Conservation (phyloP, 2,113 vertebrate species). For the Mesembrinibis cayennensis region DNA sequence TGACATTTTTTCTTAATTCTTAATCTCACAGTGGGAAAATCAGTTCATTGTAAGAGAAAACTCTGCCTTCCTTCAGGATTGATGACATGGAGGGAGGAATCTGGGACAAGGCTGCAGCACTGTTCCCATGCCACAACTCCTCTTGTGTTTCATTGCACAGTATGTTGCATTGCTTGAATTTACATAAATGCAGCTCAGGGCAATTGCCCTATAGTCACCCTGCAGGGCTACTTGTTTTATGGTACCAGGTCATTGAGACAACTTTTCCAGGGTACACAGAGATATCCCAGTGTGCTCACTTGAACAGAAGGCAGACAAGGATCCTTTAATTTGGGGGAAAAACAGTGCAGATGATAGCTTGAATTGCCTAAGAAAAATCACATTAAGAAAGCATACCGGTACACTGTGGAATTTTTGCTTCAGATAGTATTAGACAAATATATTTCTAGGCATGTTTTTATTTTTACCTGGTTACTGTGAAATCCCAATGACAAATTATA, state of each 20-base stretch:
- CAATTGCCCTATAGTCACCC: not conserved
- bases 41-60: not conserved
- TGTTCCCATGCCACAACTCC: not conserved
- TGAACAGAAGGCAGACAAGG: not conserved
- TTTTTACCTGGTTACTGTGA: not conserved
- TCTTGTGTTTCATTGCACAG: not conserved
- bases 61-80: not conserved
- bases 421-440: not conserved
- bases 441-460: not conserved
- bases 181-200: not conserved
- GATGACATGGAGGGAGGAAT: not conserved
- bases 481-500: not conserved
- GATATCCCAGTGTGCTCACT: not conserved
- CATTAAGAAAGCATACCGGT: not conserved
- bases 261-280: not conserved
- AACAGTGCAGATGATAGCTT: not conserved
- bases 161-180: not conserved
- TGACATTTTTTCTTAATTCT: not conserved
- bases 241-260: not conserved
- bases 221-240: not conserved
- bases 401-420: not conserved
- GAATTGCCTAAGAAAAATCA: not conserved
- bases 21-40: not conserved
- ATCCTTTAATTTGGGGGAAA: not conserved
- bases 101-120: not conserved